These are phyloP conservation scores for Eurystomus glaucurus DNA, from an alignment of 2,797 vertebrate genomes.

Conservation along the genomic window DNA sequence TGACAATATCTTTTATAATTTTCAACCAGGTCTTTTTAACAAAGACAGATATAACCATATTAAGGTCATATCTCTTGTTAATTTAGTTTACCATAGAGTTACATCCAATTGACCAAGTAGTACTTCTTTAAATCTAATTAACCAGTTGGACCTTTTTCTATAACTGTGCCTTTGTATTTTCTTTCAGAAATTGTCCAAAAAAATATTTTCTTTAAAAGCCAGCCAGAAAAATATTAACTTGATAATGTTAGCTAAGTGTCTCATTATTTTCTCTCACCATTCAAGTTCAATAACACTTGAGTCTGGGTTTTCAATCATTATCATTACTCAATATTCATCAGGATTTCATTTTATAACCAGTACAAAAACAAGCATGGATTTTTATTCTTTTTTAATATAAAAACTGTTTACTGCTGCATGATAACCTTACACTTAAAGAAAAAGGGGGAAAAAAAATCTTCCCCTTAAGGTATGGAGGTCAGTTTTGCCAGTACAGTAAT, in stretches of 20 bases:
- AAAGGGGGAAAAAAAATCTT: neutral
- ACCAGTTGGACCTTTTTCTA: neutral
- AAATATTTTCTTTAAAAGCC: neutral
- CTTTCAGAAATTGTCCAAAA: neutral
- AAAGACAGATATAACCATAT: neutral
- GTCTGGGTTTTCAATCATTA: neutral
- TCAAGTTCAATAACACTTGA: neutral
- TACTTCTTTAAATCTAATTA: neutral
- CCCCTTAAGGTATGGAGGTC: neutral
- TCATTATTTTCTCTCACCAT: neutral
- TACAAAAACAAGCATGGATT: neutral
- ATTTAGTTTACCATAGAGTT: neutral
- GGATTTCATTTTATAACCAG: neutral
- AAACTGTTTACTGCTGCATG: neutral
- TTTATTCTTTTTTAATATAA: neutral
- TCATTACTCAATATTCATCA: neutral
- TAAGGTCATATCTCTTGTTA: neutral
- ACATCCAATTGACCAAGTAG: neutral
- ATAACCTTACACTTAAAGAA: neutral
- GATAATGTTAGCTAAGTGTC: neutral
- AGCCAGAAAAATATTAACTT: neutral
- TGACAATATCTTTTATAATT: neutral
- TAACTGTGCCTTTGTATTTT: neutral
- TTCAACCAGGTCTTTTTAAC: neutral
- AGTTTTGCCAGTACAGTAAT: neutral